phyloP scores from a whole-genome alignment of 2,797 vertebrate genomes.

The Prunella strophiata region DNA sequence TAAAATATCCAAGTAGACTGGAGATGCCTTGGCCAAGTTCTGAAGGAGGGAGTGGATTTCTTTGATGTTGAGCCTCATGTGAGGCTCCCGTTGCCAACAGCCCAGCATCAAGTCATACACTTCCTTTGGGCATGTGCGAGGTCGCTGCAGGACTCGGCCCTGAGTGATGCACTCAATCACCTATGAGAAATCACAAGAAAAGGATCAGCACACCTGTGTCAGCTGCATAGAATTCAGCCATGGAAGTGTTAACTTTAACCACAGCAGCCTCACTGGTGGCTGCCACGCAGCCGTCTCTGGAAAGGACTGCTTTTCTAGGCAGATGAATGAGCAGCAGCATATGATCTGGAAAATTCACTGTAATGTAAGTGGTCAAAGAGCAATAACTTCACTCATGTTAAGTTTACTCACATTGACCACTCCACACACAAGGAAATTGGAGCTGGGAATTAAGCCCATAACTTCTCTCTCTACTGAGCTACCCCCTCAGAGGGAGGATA shows the following conservation, averaged over 20 bases:
- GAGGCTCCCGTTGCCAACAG: constrained; percentile 98
- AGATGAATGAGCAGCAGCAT: background rate
- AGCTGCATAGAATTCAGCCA: background rate
- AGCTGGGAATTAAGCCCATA: background rate
- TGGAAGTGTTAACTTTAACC: background rate
- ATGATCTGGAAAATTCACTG: background rate
- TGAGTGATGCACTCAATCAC: constrained; percentile 99
- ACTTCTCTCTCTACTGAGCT: background rate
- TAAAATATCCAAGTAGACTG: constrained; percentile 98
- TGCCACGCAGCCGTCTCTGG: background rate
- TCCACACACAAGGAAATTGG: background rate
- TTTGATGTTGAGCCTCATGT: constrained; percentile 98
- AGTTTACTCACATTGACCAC: background rate
- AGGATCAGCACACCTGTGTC: background rate
- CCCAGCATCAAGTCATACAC: constrained; percentile 98
- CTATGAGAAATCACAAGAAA: constrained; percentile 71
- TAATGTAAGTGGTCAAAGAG: background rate
- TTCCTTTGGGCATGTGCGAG: constrained; percentile 95
- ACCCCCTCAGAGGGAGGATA: background rate
- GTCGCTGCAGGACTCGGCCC: constrained; percentile 95
- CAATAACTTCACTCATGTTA: background rate
- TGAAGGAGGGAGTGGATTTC: constrained; percentile 95
- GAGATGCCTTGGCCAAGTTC: constrained; percentile 97
- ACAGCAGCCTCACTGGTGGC: background rate
- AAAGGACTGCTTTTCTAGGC: background rate